These are phyloP conservation scores for Mustela nigripes DNA, from an alignment of 2,113 vertebrate species.

Conservation along the genomic window DNA sequence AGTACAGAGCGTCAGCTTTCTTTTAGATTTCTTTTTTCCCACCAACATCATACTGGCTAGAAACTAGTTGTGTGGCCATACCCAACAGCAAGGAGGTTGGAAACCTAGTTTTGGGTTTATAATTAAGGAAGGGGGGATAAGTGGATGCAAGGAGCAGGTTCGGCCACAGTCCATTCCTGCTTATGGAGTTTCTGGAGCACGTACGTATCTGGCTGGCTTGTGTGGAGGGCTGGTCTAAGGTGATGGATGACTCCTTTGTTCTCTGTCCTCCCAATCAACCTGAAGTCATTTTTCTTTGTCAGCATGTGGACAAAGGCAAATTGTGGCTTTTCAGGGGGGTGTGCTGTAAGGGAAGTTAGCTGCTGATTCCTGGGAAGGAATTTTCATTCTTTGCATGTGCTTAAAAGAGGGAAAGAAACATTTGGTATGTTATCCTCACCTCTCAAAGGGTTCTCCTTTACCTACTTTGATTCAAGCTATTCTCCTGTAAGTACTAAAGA, in stretches of 20 bases:
- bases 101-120: not conserved
- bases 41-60: not conserved
- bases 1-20: not conserved
- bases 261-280: not conserved
- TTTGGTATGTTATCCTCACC: accelerated
- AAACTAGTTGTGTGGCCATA: not conserved
- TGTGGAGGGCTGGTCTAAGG: accelerated
- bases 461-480: not conserved
- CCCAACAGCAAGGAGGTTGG: not conserved
- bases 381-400: not conserved
- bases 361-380: not conserved
- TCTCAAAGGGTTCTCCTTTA: not conserved
- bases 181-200: not conserved
- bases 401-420: not conserved
- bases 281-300: too few relatives aligned
- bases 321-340: accelerated
- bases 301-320: not conserved
- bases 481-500: not conserved
- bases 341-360: not conserved
- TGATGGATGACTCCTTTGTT: not conserved
- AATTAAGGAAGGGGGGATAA: not conserved
- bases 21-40: not conserved
- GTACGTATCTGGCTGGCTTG: accelerated
- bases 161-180: accelerated
- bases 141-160: not conserved